Base-by-base conservation (phyloP, 2,113 vertebrate genomes). In the Rhinopithecus roxellana region DNA sequence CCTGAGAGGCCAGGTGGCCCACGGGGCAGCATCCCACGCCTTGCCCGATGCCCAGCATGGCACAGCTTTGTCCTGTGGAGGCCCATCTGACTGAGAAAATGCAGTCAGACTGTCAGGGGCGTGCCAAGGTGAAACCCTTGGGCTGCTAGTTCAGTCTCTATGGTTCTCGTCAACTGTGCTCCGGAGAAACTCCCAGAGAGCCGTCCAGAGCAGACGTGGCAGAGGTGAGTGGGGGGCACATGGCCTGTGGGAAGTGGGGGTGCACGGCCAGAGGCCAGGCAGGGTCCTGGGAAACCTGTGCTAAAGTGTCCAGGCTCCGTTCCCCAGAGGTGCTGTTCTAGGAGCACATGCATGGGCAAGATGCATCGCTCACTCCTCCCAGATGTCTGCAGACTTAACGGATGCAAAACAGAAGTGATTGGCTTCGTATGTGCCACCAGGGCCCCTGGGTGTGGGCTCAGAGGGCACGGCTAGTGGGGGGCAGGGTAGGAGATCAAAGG, bases 1-100 rank as follows among this genome's bases (percentile, higher is more conserved):
- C 43, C 40, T 5, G 64, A 70, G 90, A 70, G 55, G 38, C 40
- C 13, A 16, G 25, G 18, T 10, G 0, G 18, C 50, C 83, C 69
- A 6, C 6, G 2, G 25, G 40, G 14, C 6, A 2, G 27, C 64
- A 43, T 8, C 5, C 17, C 1, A 5, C 18, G 35, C 17, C 12
- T 9, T 70, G 48, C 32, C 74, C 13, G 27, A 30, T 18, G 52
- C 22, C 25, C 59, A 50, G 22, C 3, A 67, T 6, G 69, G 5
- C 48, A 74, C 20, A 55, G 40, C 5, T 14, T 80, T 23, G 0
- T 2, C 50, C 38, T 81, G 22, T 11, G 23, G 64, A 22, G 38
- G 11, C 48, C 17, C 13, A 14, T 70, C 38, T 48, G 18, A 14
- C 11, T 1, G 18, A 57, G 38, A 55, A n/a, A 40, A 64, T 27